Percentiles rank a stretch among this genome's conserved stretches.
phyloP scores from a whole-genome alignment of 92 coral and sea anemone genomes.

The Parazoanthus atlanticus region DNA sequence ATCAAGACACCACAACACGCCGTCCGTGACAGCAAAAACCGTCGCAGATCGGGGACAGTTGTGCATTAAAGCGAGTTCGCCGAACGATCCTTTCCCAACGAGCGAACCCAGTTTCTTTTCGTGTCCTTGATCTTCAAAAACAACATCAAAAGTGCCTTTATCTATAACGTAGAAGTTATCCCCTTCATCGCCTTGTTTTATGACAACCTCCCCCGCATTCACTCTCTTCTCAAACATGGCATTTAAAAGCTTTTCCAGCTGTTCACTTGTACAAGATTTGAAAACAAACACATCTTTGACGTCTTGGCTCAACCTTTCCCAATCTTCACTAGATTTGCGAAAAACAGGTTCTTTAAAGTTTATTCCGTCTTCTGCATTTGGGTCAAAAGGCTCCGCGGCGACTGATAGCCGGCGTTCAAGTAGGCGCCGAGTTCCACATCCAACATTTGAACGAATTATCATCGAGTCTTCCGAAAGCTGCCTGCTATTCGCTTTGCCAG shows the following conservation, averaged over 20 bases:
- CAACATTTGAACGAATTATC: conserved; percentile 4
- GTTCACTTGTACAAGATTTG: conserved; percentile 59
- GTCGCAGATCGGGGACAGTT: conserved; percentile 70
- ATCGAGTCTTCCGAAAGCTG: conserved; percentile 40
- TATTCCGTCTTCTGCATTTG: not conserved
- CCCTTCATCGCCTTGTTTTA: conserved; percentile 60
- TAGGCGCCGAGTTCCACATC: conserved; percentile 28
- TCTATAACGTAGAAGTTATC: conserved; percentile 66
- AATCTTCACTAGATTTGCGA: conserved; percentile 53
- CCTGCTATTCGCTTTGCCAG: not conserved
- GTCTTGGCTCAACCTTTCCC: conserved; percentile 46
- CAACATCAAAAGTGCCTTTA: conserved; percentile 58
- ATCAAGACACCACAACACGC: conserved; percentile 61
- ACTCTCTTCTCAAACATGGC: conserved; percentile 67
- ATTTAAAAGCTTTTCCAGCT: conserved; percentile 47
- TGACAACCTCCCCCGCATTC: conserved; percentile 43
- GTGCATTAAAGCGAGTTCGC: conserved; percentile 61
- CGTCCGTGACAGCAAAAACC: conserved; percentile 47
- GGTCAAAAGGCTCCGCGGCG: conserved; percentile 56
- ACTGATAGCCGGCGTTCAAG: conserved; percentile 54
- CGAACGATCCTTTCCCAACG: conserved; percentile 60
- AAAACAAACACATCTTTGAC: conserved; percentile 58
- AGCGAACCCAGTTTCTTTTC: conserved; percentile 45
- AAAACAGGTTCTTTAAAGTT: conserved; percentile 14
- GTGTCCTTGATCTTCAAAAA: conserved; percentile 41